A percentile compares a stretch with the other conserved stretches of the same genome.
These are phyloP conservation scores for Procapra przewalskii DNA, from an alignment of 2,113 vertebrate species.

Conservation along the genomic window DNA sequence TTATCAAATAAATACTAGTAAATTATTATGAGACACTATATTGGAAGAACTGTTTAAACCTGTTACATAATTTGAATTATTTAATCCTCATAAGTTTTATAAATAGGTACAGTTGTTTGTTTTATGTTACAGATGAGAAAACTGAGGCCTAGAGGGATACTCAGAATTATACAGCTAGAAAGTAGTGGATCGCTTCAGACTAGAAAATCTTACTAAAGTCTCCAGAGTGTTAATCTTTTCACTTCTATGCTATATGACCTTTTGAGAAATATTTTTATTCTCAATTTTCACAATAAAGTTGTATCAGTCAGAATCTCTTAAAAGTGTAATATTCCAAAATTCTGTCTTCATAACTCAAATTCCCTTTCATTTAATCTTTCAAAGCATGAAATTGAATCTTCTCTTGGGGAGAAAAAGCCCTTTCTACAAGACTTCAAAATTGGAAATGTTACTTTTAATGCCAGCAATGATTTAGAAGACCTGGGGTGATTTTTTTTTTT, in stretches of 20 bases:
- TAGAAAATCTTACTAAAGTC: neutral
- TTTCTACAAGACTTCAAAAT: conserved; percentile 26
- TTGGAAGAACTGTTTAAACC: neutral
- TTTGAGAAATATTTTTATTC: conserved; percentile 27
- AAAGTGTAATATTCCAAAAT: conserved; percentile 30
- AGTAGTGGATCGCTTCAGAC: neutral
- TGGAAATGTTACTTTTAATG: conserved; percentile 21
- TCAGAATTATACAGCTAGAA: neutral
- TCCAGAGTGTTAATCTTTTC: neutral
- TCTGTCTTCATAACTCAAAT: conserved; percentile 1
- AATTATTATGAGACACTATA: neutral
- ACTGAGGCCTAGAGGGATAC: neutral
- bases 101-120: neutral
- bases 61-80: neutral
- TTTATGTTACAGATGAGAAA: neutral
- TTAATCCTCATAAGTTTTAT: neutral
- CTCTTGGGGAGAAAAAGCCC: neutral
- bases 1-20: neutral
- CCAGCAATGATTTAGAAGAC: conserved; percentile 3
- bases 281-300: conserved; percentile 8
- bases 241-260: neutral
- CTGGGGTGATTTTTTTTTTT: neutral
- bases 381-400: conserved; percentile 19
- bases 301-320: neutral
- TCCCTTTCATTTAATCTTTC: conserved; percentile 35